These are phyloP conservation scores for Hyla sarda DNA, from an alignment of 2,113 vertebrate genomes.

Conservation along the genomic window DNA sequence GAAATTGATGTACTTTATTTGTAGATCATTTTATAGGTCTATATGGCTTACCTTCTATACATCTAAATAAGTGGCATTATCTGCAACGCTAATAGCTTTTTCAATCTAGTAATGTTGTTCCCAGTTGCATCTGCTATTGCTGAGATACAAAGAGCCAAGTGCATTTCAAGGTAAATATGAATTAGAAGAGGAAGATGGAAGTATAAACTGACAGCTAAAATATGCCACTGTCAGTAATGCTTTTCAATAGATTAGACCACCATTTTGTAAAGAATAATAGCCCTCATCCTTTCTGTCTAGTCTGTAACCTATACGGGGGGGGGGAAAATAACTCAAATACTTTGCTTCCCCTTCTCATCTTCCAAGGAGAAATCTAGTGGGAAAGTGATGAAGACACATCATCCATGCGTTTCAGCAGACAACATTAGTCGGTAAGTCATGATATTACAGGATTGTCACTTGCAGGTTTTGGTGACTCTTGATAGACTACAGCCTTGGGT, in stretches of 20 bases:
- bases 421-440: too few species aligned
- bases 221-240: not conserved
- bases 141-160: not conserved
- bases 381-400: too few species aligned
- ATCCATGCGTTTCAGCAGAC: too few species aligned
- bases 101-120: not conserved
- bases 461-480: too few species aligned
- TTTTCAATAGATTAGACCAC: not conserved
- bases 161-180: not conserved
- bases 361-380: too few species aligned
- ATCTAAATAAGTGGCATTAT: not conserved
- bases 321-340: too few species aligned
- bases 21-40: not conserved
- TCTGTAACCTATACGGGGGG: not conserved
- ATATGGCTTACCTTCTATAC: not conserved
- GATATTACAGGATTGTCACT: too few species aligned
- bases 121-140: not conserved
- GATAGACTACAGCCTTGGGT: too few species aligned
- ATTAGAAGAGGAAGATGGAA: not conserved
- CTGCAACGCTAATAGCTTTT: not conserved
- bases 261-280: not conserved
- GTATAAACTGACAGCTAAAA: not conserved
- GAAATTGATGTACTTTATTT: not conserved
- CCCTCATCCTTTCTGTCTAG: not conserved
- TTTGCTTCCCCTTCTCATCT: too few species aligned